Conservation (phyloP, 2,113 vertebrate genomes). For the Xiphophorus hellerii region DNA sequence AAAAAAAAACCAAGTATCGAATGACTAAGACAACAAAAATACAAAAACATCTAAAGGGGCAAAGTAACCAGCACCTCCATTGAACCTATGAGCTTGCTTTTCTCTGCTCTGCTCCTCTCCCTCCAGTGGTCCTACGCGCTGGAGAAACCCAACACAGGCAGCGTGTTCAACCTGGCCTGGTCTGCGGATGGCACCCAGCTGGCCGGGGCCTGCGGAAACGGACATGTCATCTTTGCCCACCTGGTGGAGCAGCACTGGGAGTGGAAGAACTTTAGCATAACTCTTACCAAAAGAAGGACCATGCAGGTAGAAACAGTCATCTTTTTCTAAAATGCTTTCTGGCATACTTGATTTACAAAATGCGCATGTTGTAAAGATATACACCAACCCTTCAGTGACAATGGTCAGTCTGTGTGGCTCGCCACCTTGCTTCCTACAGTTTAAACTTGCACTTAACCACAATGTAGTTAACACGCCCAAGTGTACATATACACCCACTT, state of each 20-base stretch:
- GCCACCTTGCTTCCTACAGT: constrained; percentile 61
- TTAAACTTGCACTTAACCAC: constrained; percentile 73
- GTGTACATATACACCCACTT: constrained; percentile 29
- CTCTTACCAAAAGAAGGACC: constrained; percentile 90
- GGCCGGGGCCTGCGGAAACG: constrained; percentile 92
- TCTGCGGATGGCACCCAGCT: constrained; percentile 94
- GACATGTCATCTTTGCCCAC: constrained; percentile 96
- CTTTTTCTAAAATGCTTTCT: neutral
- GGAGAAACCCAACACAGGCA: constrained; percentile 95
- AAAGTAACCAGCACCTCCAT: constrained; percentile 2
- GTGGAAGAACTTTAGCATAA: constrained; percentile 93
- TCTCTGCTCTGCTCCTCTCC: neutral
- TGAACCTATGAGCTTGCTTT: constrained; percentile 3
- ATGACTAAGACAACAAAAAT: neutral
- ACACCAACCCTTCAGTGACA: constrained; percentile 64
- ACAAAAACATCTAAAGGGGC: neutral
- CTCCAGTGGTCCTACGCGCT: constrained; percentile 94
- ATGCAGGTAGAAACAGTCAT: constrained; percentile 87
- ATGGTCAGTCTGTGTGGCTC: constrained; percentile 73
- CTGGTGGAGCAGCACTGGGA: constrained; percentile 95
- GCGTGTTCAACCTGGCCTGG: constrained; percentile 92
- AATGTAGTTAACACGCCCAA: constrained; percentile 71
- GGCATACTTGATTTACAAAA: neutral
- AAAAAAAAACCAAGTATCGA: neutral
- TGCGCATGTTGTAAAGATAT: neutral